These are phyloP conservation scores for Caradrina kadenii DNA, from an alignment of 2,888 invertebrate species.

Conservation along the genomic window DNA sequence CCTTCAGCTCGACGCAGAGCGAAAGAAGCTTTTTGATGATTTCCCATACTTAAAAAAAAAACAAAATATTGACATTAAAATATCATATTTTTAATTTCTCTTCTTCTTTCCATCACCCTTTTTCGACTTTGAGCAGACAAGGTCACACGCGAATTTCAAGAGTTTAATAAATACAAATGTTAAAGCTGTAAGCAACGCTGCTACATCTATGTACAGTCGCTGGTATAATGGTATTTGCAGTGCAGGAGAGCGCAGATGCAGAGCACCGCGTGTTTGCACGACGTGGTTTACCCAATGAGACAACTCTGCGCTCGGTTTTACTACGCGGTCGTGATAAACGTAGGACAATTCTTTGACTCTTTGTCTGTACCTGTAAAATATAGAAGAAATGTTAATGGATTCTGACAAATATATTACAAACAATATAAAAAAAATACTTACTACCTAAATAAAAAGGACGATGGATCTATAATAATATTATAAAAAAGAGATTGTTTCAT, in stretches of 20 bases:
- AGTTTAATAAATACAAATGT: not conserved
- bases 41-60: not conserved
- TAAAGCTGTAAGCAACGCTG: conserved; percentile 23
- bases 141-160: conserved; percentile 14
- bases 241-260: conserved; percentile 75
- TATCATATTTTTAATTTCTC: conserved; percentile 28
- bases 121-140: conserved; percentile 32
- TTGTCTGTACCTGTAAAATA: conserved; percentile 62
- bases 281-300: conserved; percentile 92
- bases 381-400: not conserved
- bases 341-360: conserved; percentile 62
- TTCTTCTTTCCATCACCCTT: conserved; percentile 12
- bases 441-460: too few species aligned
- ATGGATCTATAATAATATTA: too few species aligned
- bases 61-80: too few species aligned
- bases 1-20: too few species aligned
- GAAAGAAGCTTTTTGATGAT: too few species aligned
- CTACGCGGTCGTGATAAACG: conserved; percentile 78
- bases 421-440: too few species aligned
- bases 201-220: conserved; percentile 71
- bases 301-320: conserved; percentile 89
- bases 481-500: too few species aligned
- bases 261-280: conserved; percentile 87
- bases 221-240: conserved; percentile 62
- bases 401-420: not conserved